These are phyloP conservation scores for Neoitamus cyanurus DNA, from an alignment of 2,888 invertebrate species.

Conservation along the genomic window DNA sequence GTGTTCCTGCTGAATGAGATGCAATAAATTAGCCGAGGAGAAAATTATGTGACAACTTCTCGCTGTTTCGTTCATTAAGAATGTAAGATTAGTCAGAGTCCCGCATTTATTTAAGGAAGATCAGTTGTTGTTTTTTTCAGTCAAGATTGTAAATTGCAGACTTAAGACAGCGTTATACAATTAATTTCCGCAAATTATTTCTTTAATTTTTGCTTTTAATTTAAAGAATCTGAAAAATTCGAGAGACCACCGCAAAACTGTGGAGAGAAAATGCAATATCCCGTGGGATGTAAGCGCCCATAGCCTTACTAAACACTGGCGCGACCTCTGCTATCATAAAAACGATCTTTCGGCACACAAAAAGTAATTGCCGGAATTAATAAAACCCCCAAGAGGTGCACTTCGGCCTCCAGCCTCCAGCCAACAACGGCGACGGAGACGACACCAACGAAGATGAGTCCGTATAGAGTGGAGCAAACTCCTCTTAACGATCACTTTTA, in stretches of 20 bases:
- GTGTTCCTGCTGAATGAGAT: no score
- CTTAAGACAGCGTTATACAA: no score
- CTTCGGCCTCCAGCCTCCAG: not conserved
- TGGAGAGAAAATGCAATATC: not conserved
- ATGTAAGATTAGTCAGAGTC: no score
- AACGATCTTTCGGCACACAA: not conserved
- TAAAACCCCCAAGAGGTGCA: not conserved
- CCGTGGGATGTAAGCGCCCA: not conserved
- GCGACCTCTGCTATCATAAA: not conserved
- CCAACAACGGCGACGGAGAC: not conserved
- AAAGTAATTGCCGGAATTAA: constrained; percentile 4
- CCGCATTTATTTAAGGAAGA: no score
- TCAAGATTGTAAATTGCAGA: no score
- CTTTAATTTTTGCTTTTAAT: not conserved
- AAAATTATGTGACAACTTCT: no score
- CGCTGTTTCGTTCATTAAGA: no score
- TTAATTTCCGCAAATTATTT: no score
- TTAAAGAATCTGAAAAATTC: not conserved
- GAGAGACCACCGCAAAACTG: not conserved
- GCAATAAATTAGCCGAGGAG: no score
- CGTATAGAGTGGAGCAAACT: not conserved
- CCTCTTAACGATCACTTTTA: constrained; percentile 41
- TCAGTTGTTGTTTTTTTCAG: no score
- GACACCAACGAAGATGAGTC: not conserved
- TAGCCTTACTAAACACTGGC: not conserved